Evolutionary conservation across 2,113 vertebrate species (phyloP).

Genomic region (Sprattus sprattus): DNA sequence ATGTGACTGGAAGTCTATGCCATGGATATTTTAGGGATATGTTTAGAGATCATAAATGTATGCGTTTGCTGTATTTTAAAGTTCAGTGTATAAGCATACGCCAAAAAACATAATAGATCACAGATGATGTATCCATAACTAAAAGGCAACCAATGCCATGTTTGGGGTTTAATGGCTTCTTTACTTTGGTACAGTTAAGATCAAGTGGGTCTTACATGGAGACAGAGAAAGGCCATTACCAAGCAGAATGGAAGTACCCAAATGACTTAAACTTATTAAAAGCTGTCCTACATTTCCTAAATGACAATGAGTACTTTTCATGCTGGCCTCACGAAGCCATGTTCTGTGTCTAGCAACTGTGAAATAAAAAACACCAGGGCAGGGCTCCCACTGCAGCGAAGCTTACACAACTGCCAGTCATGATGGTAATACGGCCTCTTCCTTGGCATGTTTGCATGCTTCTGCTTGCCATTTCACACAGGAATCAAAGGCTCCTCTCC

Average conservation of each 20-base stretch:
- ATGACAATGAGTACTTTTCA: slow-evolving; percentile 1
- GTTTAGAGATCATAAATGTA: slow-evolving; percentile 23
- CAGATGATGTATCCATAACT: not conserved
- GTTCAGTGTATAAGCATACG: not conserved
- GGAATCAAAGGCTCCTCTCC: not conserved
- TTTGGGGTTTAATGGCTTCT: not conserved
- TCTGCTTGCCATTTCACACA: not conserved
- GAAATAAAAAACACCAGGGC: not conserved
- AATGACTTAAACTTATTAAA: not conserved
- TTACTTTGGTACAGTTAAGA: not conserved
- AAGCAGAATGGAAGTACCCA: not conserved
- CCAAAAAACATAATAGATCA: not conserved
- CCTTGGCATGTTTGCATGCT: not conserved
- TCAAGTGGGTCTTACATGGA: not conserved
- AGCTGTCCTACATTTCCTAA: not conserved
- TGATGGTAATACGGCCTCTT: not conserved
- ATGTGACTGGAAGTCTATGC: slow-evolving; percentile 32
- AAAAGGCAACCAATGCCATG: not conserved
- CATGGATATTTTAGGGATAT: slow-evolving; percentile 33
- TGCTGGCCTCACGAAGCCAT: not conserved
- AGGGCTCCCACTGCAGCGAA: not conserved
- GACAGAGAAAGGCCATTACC: not conserved
- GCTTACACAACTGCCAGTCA: not conserved
- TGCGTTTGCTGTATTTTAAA: slow-evolving; percentile 3
- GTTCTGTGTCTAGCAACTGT: not conserved